Base-by-base conservation (phyloP, 2,888 invertebrate genomes). In the Bembecia ichneumoniformis region DNA sequence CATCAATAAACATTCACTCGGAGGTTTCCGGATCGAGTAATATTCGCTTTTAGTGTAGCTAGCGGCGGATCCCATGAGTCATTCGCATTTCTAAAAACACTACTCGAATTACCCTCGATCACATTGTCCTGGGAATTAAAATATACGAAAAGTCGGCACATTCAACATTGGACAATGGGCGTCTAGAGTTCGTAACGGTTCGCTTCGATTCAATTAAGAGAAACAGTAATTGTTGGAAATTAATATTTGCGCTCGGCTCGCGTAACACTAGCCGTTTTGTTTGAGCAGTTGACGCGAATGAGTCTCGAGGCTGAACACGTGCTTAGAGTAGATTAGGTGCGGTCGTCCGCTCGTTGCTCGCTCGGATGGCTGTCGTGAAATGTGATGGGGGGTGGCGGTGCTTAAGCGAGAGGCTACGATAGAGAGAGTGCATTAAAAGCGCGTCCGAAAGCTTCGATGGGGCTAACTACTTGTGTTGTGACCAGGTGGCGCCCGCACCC, bases 401-500 rank as follows among this genome's bases (percentile, higher is more conserved):
- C 86, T 86, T 84, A 69, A 60, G 58, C 66, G 74, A 72, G 80
- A 81, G 84, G 84, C 84, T 82, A 79, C 82, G 84, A 81, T 73
- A 74, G 68, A 72, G 82, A 80, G 81, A 87, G 86, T 86, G 86
- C 86, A 86, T 87, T 86, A 84, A 82, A 80, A 77, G 78, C 78
- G 82, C 80, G 79, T 80, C 74, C 77, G 74, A 68, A 75, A 80
- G 81, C 82, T 76, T 77, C 82, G 69, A 72, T 63, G 81, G 84
- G 84, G 84, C 82, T 87, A 86, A 86, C 83, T 76, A 82, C 83
- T 84, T 83, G 79, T 86, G 82, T 86, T 83, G 83, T 87, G 78
- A 90, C 89, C 91, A 91, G 90, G 90, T 90, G 89, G 89, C 87
- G 90, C 91, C 91, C 90, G 90, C 90, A 87, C 88, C 88, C 90